phyloP scores from a whole-genome alignment of 1,140 invertebrate species.

The Euglossa dilemma region DNA sequence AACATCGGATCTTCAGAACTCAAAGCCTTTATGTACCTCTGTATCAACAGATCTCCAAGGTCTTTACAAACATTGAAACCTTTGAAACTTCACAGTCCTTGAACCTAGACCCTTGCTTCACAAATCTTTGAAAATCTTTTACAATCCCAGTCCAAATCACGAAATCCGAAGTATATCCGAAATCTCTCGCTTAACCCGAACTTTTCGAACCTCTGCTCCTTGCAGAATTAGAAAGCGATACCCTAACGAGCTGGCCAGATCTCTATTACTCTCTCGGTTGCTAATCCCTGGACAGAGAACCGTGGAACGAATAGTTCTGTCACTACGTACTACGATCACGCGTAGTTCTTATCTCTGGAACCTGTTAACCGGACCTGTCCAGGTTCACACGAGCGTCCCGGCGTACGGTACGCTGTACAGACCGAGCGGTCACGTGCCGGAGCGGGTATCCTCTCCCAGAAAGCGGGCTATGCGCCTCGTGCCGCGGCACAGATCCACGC shows the following conservation, averaged over 20 bases:
- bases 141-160: too few relatives aligned
- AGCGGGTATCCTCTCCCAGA: constrained; percentile 40
- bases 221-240: too few relatives aligned
- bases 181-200: too few relatives aligned
- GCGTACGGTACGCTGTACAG: not conserved
- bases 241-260: too few relatives aligned
- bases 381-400: not conserved
- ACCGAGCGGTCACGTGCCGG: constrained; percentile 25
- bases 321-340: not conserved
- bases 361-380: constrained; percentile 24
- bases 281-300: too few relatives aligned
- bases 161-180: too few relatives aligned
- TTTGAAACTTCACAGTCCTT: rapidly evolving
- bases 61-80: not conserved
- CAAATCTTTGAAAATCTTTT: too few relatives aligned
- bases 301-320: not conserved
- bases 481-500: constrained; percentile 41
- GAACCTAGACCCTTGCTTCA: too few relatives aligned
- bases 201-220: too few relatives aligned
- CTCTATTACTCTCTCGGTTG: too few relatives aligned
- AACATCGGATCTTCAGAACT: not conserved
- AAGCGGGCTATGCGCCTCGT: constrained; percentile 37
- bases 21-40: not conserved
- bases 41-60: not conserved
- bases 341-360: not conserved